A percentile compares a stretch with the other conserved stretches of the same genome.
Conservation (phyloP, 1,140 invertebrate species). For the Brachionus manjavacas region DNA sequence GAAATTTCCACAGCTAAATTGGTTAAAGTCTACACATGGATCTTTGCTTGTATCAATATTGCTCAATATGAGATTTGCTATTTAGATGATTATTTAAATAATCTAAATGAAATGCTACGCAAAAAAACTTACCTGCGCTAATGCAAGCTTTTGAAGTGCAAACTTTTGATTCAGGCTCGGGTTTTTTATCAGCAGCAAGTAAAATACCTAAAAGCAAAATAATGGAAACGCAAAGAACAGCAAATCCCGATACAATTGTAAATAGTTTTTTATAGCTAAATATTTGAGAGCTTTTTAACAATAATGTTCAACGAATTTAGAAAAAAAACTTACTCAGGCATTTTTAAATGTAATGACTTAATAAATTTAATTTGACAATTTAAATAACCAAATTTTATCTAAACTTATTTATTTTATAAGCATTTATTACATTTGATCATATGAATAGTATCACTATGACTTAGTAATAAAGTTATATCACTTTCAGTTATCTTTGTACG, state of each 20-base stretch:
- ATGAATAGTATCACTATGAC: background rate
- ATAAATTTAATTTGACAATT: background rate
- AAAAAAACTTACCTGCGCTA: background rate
- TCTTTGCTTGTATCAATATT: conserved; percentile 15
- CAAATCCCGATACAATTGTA: background rate
- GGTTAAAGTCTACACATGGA: conserved; percentile 35
- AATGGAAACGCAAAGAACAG: background rate
- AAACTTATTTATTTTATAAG: background rate
- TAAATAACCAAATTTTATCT: background rate
- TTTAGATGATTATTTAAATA: background rate
- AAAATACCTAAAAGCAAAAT: conserved; percentile 9
- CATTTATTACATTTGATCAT: background rate
- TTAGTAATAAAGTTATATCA: conserved; percentile 1
- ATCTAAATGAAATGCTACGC: too few relatives aligned
- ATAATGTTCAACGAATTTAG: background rate
- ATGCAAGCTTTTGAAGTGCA: conserved; percentile 18
- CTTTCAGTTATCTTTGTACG: background rate
- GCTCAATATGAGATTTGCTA: conserved; percentile 19
- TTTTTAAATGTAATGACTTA: background rate
- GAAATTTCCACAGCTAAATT: conserved; percentile 35
- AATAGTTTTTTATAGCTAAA: background rate
- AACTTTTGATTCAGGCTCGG: background rate
- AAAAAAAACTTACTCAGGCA: conserved; percentile 17
- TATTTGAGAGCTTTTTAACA: background rate
- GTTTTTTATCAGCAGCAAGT: background rate